A percentile compares a stretch with the other conserved stretches of the same genome.
Evolutionary conservation across 2,888 invertebrate genomes (phyloP).

Genomic region (Tortrix viridana): DNA sequence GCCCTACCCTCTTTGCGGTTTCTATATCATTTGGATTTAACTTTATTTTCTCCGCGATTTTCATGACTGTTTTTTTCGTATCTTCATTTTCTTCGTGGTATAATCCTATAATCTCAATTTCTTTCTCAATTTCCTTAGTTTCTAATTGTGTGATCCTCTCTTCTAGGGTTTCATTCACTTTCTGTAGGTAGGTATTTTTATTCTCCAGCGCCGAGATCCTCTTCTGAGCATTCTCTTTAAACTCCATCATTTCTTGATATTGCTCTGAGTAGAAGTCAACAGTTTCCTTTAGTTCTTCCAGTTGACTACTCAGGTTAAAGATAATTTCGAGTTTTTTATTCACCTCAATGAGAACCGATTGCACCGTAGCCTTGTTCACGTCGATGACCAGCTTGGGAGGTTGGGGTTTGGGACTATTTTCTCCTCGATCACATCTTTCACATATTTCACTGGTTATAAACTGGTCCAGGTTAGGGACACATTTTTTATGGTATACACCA

Average conservation of each 20-base stretch:
- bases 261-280: constrained; percentile 35
- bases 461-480: constrained; percentile 14
- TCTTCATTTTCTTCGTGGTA: no score
- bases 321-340: constrained; percentile 38
- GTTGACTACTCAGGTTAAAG: constrained; percentile 31
- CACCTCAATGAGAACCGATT: constrained; percentile 23
- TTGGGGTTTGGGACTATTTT: constrained; percentile 15
- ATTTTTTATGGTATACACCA: constrained; percentile 30
- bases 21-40: no score
- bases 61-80: no score
- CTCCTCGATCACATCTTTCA: not conserved
- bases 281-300: constrained; percentile 27
- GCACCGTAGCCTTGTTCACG: not conserved
- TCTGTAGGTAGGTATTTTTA: constrained; percentile 4
- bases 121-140: no score
- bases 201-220: constrained; percentile 34
- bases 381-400: not conserved
- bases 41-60: no score
- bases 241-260: constrained; percentile 33
- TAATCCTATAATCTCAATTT: no score
- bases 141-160: no score
- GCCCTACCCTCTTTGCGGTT: no score
- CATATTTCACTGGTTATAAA: not conserved
- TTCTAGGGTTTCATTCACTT: no score
- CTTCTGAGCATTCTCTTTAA: constrained; percentile 35